Conservation (phyloP, 2,888 invertebrate genomes). For the Lacanobia wlatinum region DNA sequence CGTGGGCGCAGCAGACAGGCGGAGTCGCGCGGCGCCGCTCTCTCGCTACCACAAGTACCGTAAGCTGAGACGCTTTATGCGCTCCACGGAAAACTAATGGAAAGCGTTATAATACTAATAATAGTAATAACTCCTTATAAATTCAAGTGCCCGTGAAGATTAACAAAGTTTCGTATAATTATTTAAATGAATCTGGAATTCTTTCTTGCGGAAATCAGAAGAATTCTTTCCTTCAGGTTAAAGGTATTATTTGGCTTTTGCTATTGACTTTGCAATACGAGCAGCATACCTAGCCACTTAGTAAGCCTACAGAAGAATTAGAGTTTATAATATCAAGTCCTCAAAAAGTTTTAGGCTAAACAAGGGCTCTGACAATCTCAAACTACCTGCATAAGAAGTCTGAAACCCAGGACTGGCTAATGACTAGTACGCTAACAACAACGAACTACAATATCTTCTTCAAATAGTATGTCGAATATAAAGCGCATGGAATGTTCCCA, state of each 20-base stretch:
- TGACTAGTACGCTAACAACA: conserved; percentile 6
- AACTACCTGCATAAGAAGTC: conserved; percentile 14
- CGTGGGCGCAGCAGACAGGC: conserved; percentile 63
- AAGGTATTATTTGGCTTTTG: neutral
- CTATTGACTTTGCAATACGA: neutral
- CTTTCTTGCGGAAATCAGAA: neutral
- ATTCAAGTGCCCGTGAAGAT: conserved; percentile 4
- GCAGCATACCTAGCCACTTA: neutral
- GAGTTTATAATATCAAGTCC: neutral
- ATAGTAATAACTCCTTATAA: conserved; percentile 15
- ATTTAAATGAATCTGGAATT: neutral
- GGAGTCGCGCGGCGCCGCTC: conserved; percentile 63
- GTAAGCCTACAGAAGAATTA: neutral
- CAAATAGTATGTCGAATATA: conserved; percentile 21
- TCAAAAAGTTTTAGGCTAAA: neutral
- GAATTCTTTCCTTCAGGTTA: neutral
- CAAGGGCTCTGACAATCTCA: neutral
- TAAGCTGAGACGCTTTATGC: conserved; percentile 72
- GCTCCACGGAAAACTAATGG: conserved; percentile 53
- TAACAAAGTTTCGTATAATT: neutral
- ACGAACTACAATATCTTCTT: conserved; percentile 26
- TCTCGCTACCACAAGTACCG: conserved; percentile 82
- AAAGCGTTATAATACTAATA: conserved; percentile 37
- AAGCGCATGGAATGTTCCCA: conserved; percentile 55
- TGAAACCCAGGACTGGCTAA: neutral